Base-by-base conservation (phyloP, 2,888 invertebrate genomes). In the Zaprionus lineosus region DNA sequence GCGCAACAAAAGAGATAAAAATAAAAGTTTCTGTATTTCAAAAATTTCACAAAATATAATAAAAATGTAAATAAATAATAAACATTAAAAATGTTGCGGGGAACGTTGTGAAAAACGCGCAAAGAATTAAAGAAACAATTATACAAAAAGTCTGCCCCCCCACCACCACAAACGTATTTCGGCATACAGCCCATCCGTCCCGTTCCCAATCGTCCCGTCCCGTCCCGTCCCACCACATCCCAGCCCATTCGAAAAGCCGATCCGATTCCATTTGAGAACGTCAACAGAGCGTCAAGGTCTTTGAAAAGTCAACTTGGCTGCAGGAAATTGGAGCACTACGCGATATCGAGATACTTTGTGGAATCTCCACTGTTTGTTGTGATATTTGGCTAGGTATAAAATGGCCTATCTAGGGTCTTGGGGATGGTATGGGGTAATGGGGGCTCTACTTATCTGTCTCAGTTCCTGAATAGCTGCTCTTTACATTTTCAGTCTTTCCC, bases 261-360 rank as follows among this genome's bases (percentile, higher is more conserved):
- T 31, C 14, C 31, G 11, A n/a, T 16, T 53, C 59, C 71, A 70
- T 24, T 24, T 24, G 24, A 24, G 3, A 24, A 24, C 6, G 24
- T 24, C 24, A 24, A 24, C 24, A 24, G 2, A 24, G 24, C 24
- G n/a, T n/a, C n/a, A n/a, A n/a, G n/a, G 78, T 78, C 83, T 78
- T 74, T 64, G 36, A 64, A 76, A 76, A 70, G 83, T 82, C 83
- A 77, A 44, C 28, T n/a, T 18, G 40, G 28, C 40, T 39, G 41
- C 48, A 59, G 74, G 74, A 68, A 74, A 74, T 74, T 63, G 58
- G 60, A 74, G 50, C 62, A 37, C 28, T 51, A 44, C 21, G 28
- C 48, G 9, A 40, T 63, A 57, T 56, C 15, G 36, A 65, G 29
- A 52, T 57, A 58, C 39, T 24, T 24, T 24, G n/a, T n/a, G n/a